These are phyloP conservation scores for Chloebia gouldiae DNA, from an alignment of 2,113 vertebrate species.

Conservation along the genomic window DNA sequence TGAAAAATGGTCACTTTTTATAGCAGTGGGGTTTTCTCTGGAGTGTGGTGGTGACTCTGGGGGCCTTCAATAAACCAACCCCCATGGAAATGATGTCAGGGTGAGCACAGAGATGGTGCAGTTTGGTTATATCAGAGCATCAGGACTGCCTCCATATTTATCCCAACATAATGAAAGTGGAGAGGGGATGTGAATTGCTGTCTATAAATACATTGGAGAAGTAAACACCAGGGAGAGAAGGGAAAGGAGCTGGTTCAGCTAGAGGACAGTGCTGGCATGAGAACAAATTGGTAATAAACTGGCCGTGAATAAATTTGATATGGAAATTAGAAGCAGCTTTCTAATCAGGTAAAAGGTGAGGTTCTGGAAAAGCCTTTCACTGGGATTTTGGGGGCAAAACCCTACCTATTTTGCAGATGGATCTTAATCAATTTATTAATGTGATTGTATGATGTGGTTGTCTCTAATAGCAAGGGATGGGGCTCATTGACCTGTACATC, in stretches of 20 bases:
- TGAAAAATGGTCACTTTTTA: neutral
- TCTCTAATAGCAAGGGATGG: neutral
- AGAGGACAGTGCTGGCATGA: conserved; percentile 50
- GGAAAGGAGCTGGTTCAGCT: conserved; percentile 45
- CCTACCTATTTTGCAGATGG: conserved; percentile 3
- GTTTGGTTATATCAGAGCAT: neutral
- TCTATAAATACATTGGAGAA: conserved; percentile 16
- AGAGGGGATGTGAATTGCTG: conserved; percentile 20
- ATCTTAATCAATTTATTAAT: conserved; percentile 46
- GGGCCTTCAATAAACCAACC: neutral
- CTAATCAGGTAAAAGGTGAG: conserved; percentile 49
- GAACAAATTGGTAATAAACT: conserved; percentile 59
- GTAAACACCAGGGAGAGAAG: conserved; percentile 38
- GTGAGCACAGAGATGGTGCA: neutral
- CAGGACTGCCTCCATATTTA: neutral
- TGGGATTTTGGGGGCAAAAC: conserved; percentile 36
- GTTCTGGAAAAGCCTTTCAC: conserved; percentile 30
- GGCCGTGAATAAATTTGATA: conserved; percentile 48
- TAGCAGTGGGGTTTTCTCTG: neutral
- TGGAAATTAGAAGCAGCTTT: conserved; percentile 55
- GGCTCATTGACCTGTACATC: neutral
- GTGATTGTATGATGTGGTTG: neutral
- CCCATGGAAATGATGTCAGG: neutral
- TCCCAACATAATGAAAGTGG: neutral
- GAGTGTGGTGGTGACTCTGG: neutral